phyloP scores from a whole-genome alignment of 2,888 invertebrate species.

The Halocaridina rubra region DNA sequence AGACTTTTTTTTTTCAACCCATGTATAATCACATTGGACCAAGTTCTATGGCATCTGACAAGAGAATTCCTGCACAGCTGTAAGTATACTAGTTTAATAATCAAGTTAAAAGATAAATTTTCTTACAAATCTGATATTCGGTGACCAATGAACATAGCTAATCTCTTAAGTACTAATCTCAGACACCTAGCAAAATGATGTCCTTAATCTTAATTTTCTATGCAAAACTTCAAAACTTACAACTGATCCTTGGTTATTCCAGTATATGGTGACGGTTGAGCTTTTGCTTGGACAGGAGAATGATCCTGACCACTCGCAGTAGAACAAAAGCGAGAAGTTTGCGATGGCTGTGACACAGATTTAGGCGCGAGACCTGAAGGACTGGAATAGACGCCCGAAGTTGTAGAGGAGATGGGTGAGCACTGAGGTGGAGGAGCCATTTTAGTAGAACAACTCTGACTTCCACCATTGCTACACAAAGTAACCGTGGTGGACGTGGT shows the following conservation, averaged over 20 bases:
- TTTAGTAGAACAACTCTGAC: constrained; percentile 18
- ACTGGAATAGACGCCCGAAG: constrained; percentile 10
- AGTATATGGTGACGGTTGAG: background rate
- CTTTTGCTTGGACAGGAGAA: constrained; percentile 11
- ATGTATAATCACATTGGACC: no score
- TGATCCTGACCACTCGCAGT: constrained; percentile 21
- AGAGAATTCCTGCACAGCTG: no score
- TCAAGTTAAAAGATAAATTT: no score
- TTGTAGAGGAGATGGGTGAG: constrained; percentile 7
- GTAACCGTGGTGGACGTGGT: constrained; percentile 44
- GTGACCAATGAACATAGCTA: no score
- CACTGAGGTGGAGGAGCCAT: constrained; percentile 30
- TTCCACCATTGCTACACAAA: background rate
- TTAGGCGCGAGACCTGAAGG: constrained; percentile 35
- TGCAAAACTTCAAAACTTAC: no score
- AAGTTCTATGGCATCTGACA: no score
- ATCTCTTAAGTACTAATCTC: no score
- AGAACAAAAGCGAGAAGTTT: constrained; percentile 6
- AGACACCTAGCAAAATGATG: no score
- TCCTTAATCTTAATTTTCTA: no score
- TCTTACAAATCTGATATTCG: no score
- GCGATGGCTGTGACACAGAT: constrained; percentile 13
- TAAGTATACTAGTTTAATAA: no score
- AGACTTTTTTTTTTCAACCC: no score
- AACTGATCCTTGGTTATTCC: constrained; percentile 54